A percentile compares a stretch with the other conserved stretches of the same genome.
phyloP scores from a whole-genome alignment of 2,113 vertebrate genomes.

The Lamprotornis superbus region DNA sequence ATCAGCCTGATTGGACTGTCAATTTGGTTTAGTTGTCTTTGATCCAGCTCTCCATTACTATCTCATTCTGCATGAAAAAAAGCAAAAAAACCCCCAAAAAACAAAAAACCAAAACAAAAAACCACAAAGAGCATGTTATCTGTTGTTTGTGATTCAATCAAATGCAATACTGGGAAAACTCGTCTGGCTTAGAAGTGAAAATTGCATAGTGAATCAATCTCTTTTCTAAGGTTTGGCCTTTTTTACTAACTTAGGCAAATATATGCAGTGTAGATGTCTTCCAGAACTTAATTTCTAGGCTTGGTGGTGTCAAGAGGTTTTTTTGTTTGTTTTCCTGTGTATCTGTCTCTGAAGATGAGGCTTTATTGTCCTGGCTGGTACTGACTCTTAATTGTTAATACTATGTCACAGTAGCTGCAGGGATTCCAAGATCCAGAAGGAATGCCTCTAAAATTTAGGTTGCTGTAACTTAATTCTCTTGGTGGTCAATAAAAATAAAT shows the following conservation, averaged over 20 bases:
- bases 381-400: neutral
- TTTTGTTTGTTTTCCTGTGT: neutral
- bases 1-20: neutral
- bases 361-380: neutral
- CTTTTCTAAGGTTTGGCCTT: neutral
- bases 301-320: neutral
- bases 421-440: neutral
- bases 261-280: neutral
- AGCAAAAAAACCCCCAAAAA: neutral
- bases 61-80: neutral
- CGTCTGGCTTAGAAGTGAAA: neutral
- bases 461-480: neutral
- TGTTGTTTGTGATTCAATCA: neutral
- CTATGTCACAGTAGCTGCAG: neutral
- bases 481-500: neutral
- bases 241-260: neutral
- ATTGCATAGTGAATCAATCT: neutral
- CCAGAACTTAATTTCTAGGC: neutral
- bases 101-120: neutral
- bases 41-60: neutral
- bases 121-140: neutral
- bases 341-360: neutral
- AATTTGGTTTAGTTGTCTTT: neutral
- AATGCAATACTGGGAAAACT: neutral
- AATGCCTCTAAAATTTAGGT: neutral